Conservation (phyloP, 2,113 vertebrate genomes). For the Jaculus jaculus region DNA sequence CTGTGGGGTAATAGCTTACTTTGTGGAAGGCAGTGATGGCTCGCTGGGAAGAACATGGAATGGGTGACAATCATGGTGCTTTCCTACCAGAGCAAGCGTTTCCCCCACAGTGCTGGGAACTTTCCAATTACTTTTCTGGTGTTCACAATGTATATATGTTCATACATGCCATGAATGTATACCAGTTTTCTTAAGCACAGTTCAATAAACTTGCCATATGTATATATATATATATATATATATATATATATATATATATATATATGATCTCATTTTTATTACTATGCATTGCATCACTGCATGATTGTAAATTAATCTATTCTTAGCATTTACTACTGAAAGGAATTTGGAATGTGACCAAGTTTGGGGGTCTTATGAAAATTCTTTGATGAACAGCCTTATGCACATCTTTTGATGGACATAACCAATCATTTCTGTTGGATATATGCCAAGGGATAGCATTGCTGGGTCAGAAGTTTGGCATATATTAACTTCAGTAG, state of each 20-base stretch:
- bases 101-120: neutral
- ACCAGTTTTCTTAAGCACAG: too few species aligned
- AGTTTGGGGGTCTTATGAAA: neutral
- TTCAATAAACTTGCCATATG: neutral
- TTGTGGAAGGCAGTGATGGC: neutral
- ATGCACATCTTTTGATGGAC: neutral
- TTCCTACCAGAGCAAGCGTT: neutral
- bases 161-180: neutral
- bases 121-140: neutral
- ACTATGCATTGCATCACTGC: neutral
- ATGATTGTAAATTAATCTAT: neutral
- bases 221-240: neutral
- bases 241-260: neutral
- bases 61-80: neutral
- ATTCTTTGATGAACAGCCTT: neutral
- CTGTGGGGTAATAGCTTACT: too few species aligned
- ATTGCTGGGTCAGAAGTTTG: neutral
- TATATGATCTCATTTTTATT: neutral
- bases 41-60: neutral
- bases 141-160: neutral
- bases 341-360: neutral
- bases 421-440: neutral
- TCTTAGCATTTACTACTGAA: neutral
- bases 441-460: neutral
- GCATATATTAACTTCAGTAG: neutral